phyloP scores from a whole-genome alignment of 1,140 invertebrate species.

The Habropoda laboriosa region DNA sequence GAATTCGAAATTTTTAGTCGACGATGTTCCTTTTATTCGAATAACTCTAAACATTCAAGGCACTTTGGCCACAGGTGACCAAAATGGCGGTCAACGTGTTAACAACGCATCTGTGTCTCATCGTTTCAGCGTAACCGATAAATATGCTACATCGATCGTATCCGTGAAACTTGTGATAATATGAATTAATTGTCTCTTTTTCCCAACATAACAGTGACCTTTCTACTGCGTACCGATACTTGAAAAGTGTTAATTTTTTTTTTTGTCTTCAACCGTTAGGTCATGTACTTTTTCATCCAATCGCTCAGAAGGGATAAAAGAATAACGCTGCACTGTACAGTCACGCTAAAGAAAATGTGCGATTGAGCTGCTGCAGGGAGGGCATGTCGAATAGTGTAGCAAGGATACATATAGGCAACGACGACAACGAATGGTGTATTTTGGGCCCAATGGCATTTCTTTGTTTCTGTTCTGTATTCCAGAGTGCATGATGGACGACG shows the following conservation, averaged over 20 bases:
- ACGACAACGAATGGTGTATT: constrained; percentile 55
- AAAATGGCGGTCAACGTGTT: no score
- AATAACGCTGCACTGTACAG: constrained; percentile 69
- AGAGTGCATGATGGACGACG: constrained; percentile 85
- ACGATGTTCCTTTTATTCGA: no score
- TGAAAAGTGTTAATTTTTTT: constrained; percentile 1
- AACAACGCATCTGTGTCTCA: no score
- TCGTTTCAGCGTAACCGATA: no score
- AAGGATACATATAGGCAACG: constrained; percentile 56
- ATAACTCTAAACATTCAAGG: no score
- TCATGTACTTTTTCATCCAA: constrained; percentile 22
- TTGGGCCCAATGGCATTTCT: constrained; percentile 77
- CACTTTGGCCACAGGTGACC: no score
- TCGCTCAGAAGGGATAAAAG: constrained; percentile 47
- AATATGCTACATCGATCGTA: no score
- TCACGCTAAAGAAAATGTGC: constrained; percentile 45
- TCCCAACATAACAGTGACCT: neutral
- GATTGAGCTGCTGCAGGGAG: constrained; percentile 40
- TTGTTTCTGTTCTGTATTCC: constrained; percentile 84
- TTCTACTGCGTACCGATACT: neutral
- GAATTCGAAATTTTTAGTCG: no score
- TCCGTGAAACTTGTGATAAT: neutral
- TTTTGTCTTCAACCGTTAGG: constrained; percentile 42
- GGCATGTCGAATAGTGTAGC: constrained; percentile 26
- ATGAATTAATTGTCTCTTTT: neutral